Base-by-base conservation (phyloP, 2,113 vertebrate species). In the Gasterosteus aculeatus region DNA sequence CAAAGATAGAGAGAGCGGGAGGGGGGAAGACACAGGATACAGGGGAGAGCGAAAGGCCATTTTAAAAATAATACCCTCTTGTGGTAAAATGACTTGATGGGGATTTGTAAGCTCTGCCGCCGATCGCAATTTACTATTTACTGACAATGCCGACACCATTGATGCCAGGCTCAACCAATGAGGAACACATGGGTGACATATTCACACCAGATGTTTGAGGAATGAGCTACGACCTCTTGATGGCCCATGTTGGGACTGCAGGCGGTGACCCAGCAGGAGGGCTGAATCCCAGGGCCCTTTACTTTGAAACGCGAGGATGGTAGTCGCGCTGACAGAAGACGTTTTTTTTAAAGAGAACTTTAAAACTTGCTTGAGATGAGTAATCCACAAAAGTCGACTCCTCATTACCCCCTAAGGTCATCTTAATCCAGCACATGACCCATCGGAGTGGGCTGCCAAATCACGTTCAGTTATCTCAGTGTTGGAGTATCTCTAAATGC, bases 121-220 rank as follows among this genome's bases (percentile, higher is more conserved):
- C 56, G 35, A 18, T 57, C 49, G 49, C 35, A 72, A 49, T 58
- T 26, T 16, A 3, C 22, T n/a, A n/a, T 75, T 70, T 35, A 47
- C 26, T 6, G 39, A 64, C 26, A 41, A 58, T 22, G 29, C 58
- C 51, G 26, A 53, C 65, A 38, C 68, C 59, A 12, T 41, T 46
- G 58, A 35, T 16, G 42, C 11, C 65, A 79, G 65, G 63, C 75
- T 87, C 87, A 87, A 56, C 59, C 49, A 78, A 75, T 72, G 46
- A 71, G 63, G 29, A 84, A 81, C 80, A 69, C 66, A 69, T 85
- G 84, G 82, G 80, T 22, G 57, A 26, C 65, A 38, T 6, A 85
- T 80, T 80, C 18, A 65, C 26, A 80, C 82, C 89, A 89, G 83
- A 88, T 90, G 86, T 85, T 84, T 71, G 38, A 54, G 42, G 60